Base-by-base conservation (phyloP, 2,113 vertebrate genomes). In the Coracopsis vasa region DNA sequence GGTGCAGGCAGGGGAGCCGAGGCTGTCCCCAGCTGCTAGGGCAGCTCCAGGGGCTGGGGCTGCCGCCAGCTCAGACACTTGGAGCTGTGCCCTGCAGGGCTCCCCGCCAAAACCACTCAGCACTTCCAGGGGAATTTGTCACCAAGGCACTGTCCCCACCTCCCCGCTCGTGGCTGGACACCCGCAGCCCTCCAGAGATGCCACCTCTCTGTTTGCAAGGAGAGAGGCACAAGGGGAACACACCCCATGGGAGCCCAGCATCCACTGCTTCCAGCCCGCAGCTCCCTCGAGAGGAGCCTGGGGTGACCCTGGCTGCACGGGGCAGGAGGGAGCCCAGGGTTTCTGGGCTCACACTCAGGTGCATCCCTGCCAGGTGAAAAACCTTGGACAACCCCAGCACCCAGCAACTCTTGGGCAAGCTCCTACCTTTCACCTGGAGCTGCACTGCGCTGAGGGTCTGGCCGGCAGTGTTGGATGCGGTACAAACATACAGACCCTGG, bases 401-500 rank as follows among this genome's bases (percentile, higher is more conserved):
- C 25, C 25, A 16, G 28, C 45, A 64, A 28, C 6, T 6, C 60
- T 31, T 39, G 62, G 24, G 7, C 5, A 5, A 0, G 0, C n/a
- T 74, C 67, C 95, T 98, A 99, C 99, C 99, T 98, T 99, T 99
- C 73, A 99, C 99, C 27, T 98, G 98, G 93, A 99, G 98, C 80
- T 99, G 99, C 78, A 99, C 99, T 0, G 99, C 98, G 3, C 99
- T 99, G 86, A 99, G 98, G 1, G 99, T 99, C 96, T 99, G 99
- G 35, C 99, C 99, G 1, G 99, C 99, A 0, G 98, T 98, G 91
- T 99, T 99, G 95, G 99, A 99, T 3, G 99, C 99, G 0, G 99
- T 99, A 88, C 99, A 99, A 54, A 99, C 97, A 21, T 99, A 99
- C 73, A 99, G 98, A 20, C 99, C 99, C 44, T 99, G 98, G 95